A percentile compares a stretch with the other conserved stretches of the same genome.
phyloP scores from a whole-genome alignment of 2,113 vertebrate species.

The Pterocles orientalis region DNA sequence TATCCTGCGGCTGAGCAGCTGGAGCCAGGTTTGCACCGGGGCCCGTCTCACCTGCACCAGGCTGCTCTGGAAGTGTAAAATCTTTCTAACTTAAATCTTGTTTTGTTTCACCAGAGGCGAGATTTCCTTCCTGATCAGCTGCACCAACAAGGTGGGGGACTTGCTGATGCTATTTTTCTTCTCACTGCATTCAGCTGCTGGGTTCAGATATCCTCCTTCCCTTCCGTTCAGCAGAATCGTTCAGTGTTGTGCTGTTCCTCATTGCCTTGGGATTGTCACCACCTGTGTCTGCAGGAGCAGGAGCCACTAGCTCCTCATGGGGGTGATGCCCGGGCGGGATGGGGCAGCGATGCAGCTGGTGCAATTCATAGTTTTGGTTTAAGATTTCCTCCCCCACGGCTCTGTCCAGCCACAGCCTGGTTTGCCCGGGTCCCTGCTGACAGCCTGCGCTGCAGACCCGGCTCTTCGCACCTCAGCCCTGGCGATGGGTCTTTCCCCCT shows the following conservation, averaged over 20 bases:
- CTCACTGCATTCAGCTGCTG: accelerated
- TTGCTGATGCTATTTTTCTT: accelerated
- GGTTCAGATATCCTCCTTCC: neutral
- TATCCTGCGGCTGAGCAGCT: neutral
- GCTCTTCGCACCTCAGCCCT: neutral
- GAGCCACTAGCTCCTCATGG: neutral
- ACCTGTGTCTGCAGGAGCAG: neutral
- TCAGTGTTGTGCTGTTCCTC: accelerated
- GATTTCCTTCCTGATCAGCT: neutral
- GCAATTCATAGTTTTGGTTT: neutral
- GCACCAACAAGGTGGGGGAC: accelerated
- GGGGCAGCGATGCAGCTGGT: neutral
- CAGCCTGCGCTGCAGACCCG: neutral
- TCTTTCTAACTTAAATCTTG: neutral
- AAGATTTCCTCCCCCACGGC: accelerated
- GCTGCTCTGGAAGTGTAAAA: accelerated
- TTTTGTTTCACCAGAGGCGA: neutral
- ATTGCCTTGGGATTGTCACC: accelerated
- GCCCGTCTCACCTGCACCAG: accelerated
- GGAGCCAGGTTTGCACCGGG: accelerated
- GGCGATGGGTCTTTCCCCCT: neutral
- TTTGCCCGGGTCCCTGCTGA: neutral
- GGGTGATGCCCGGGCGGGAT: accelerated
- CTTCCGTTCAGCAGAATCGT: too few relatives aligned
- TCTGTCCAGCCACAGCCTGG: neutral